These are phyloP conservation scores for Caenorhabditis imperialis DNA, from an alignment of 2,888 invertebrate genomes.

Conservation along the genomic window DNA sequence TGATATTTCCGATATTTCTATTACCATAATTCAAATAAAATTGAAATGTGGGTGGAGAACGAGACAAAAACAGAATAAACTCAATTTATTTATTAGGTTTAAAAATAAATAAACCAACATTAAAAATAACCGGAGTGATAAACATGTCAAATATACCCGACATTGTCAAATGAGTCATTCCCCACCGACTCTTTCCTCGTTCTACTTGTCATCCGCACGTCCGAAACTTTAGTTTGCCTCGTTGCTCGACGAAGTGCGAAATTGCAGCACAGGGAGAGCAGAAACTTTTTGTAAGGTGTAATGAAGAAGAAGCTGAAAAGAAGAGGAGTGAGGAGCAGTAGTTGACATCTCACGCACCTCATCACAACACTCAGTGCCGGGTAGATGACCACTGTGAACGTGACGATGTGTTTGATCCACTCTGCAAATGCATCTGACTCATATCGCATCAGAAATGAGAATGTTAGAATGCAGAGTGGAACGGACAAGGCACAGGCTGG, in stretches of 20 bases:
- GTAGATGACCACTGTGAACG: conserved; percentile 21
- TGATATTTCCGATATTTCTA: no score
- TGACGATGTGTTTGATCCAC: conserved; percentile 34
- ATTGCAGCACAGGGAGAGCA: conserved; percentile 14
- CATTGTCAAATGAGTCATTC: conserved; percentile 23
- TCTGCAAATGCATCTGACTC: conserved; percentile 34
- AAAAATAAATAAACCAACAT: not conserved
- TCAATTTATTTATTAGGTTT: not conserved
- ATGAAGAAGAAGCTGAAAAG: conserved; percentile 37
- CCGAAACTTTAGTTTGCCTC: conserved; percentile 14
- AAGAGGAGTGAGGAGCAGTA: not conserved
- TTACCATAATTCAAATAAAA: not conserved
- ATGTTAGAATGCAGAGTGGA: conserved; percentile 13
- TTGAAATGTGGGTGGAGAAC: not conserved
- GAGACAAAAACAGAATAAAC: not conserved
- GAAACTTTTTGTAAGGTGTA: conserved; percentile 26
- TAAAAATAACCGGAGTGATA: not conserved
- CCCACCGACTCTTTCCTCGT: conserved; percentile 21
- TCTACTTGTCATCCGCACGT: conserved; percentile 4
- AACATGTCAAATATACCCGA: conserved; percentile 23
- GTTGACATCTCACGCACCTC: conserved; percentile 2
- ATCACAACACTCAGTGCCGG: conserved; percentile 28
- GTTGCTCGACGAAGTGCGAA: conserved; percentile 2
- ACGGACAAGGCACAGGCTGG: conserved; percentile 21
- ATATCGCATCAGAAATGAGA: conserved; percentile 26